Percentiles rank a stretch among this genome's conserved stretches.
These are phyloP conservation scores for Pandemis heparana DNA, from an alignment of 2,888 invertebrate species.

Conservation along the genomic window DNA sequence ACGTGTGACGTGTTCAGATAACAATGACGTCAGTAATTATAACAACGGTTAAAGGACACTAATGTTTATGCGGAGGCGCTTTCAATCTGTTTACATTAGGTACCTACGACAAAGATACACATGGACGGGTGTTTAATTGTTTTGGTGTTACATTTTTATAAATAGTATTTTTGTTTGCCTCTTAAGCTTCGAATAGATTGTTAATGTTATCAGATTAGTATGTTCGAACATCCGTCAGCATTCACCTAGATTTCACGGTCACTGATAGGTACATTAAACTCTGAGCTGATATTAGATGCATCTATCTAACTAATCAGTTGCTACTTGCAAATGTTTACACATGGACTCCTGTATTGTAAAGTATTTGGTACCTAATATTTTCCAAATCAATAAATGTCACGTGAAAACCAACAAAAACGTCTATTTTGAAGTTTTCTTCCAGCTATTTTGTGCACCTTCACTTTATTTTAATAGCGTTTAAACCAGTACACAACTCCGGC, in stretches of 20 bases:
- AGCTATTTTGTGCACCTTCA: slow-evolving; percentile 23
- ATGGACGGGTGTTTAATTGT: slow-evolving; percentile 22
- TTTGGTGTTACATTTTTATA: slow-evolving; percentile 5
- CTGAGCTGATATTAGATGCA: slow-evolving; percentile 10
- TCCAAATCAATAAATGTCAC: background rate
- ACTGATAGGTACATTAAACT: slow-evolving; percentile 20
- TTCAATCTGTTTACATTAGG: slow-evolving; percentile 39
- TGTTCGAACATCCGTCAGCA: slow-evolving; percentile 31
- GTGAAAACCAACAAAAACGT: background rate
- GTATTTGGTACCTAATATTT: background rate
- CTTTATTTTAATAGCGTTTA: slow-evolving; percentile 6
- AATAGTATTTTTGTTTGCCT: slow-evolving; percentile 11
- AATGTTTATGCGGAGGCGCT: slow-evolving; percentile 29
- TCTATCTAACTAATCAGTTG: slow-evolving; percentile 21
- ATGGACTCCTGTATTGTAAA: background rate
- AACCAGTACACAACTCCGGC: slow-evolving; percentile 35
- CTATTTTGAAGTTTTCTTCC: background rate
- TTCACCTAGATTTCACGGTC: slow-evolving; percentile 36
- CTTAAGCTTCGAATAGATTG: slow-evolving; percentile 15
- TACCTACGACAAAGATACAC: slow-evolving; percentile 19
- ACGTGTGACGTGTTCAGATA: slow-evolving; percentile 49
- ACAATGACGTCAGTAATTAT: slow-evolving; percentile 61
- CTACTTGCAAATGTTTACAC: background rate
- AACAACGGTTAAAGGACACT: slow-evolving; percentile 41
- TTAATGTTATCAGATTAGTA: slow-evolving; percentile 27